Evolutionary conservation across 2,113 vertebrate genomes (phyloP), one percentile per base, ranked within the genome.

Genomic region (Gorsachius goisagi): DNA sequence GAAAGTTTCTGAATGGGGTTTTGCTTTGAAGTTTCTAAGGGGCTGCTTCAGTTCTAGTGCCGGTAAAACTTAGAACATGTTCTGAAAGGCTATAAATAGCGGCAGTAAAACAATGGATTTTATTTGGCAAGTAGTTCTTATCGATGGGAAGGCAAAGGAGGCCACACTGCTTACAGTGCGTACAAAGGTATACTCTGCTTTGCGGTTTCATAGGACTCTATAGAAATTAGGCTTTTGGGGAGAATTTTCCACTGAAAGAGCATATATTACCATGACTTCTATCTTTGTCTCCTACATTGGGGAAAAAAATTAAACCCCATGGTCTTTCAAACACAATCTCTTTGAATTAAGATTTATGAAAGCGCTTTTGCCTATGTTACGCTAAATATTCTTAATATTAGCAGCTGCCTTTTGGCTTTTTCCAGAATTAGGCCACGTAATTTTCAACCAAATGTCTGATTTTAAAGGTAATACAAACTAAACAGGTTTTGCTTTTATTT

Each of bases 21-120:
- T 90, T 95, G 22, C 93, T 91, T 91, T 94, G 88, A 97, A 95
- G 90, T 87, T 92, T 85, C n/a, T 22, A 58, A 86, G 66, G 52
- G 56, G 7, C 20, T 82, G 27, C 47, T 69, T 90, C 79, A 74
- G 15, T 81, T 76, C 47, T 81, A 49, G 21, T 95, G 86, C 84
- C 79, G 81, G 68, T 85, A 77, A 88, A 84, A 92, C 58, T 66
- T 76, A 73, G 47, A 69, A 68, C 0, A 0, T 92, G 44, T 93
- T 93, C 87, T 94, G 82, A 33, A 91, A 81, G 27, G 11, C 52
- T 91, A 63, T 66, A 87, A 96, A 90, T 95, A 93, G 71, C 0
- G 12, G 33, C 15, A 68, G 17, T 71, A 28, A 87, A 74, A 78
- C 69, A 93, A 59, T 74, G 73, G 35, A 49, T 91, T 86, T 66